Percentiles rank a stretch among this genome's conserved stretches.
phyloP scores from a whole-genome alignment of 2,797 vertebrate genomes.

The Characodon lateralis region DNA sequence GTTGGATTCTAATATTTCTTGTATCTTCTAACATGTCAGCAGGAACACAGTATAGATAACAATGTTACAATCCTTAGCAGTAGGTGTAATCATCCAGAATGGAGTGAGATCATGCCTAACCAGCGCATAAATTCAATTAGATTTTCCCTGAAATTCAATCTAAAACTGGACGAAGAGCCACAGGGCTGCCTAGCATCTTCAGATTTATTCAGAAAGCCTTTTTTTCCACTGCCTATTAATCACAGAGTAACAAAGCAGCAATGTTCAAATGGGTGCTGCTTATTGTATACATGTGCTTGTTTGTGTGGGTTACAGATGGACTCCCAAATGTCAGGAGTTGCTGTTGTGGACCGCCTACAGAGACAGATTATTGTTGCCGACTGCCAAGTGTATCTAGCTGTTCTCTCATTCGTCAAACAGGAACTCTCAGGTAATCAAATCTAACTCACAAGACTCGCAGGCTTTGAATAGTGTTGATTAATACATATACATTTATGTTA shows the following conservation, averaged over 20 bases:
- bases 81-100: conserved; percentile 39
- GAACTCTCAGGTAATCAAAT: conserved; percentile 89
- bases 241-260: conserved; percentile 4
- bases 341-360: conserved; percentile 93
- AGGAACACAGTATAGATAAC: conserved; percentile 26
- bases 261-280: not conserved
- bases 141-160: conserved; percentile 62
- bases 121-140: conserved; percentile 59
- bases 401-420: conserved; percentile 97
- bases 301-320: conserved; percentile 82
- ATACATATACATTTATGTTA: not conserved
- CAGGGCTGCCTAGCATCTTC: conserved; percentile 8
- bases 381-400: conserved; percentile 97
- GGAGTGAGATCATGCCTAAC: conserved; percentile 62
- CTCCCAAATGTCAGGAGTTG: conserved; percentile 86
- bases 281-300: conserved; percentile 12
- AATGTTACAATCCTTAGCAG: conserved; percentile 25
- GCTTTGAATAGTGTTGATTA: not conserved
- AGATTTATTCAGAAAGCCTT: conserved; percentile 24
- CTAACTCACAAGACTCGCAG: conserved; percentile 65
- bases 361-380: conserved; percentile 98
- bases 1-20: conserved; percentile 19
- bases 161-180: conserved; percentile 27
- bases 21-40: conserved; percentile 6
- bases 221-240: conserved; percentile 11